Conservation (phyloP, 2,888 invertebrate genomes). For the Melanchra persicariae region DNA sequence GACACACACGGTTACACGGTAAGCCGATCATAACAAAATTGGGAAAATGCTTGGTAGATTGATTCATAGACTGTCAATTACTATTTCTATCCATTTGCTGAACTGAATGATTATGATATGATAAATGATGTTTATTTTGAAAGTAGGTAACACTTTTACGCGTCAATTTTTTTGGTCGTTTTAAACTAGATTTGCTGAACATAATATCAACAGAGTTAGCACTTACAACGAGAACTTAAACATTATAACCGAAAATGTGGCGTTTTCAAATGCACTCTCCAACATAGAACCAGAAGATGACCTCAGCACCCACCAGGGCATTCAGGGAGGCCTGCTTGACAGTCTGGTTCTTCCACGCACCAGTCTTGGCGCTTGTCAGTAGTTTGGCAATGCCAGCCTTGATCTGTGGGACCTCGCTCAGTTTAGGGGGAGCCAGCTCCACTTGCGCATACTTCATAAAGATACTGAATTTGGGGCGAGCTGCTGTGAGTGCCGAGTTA, state of each 20-base stretch:
- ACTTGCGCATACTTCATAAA: conserved; percentile 97
- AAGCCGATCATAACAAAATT: too few species aligned
- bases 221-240: conserved; percentile 88
- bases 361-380: conserved; percentile 93
- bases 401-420: conserved; percentile 96
- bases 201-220: conserved; percentile 83
- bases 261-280: conserved; percentile 99
- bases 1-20: too few species aligned
- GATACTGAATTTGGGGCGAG: conserved; percentile 93
- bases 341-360: conserved; percentile 95
- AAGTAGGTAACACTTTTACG: too few species aligned
- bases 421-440: conserved; percentile 97
- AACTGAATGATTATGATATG: too few species aligned
- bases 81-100: too few species aligned
- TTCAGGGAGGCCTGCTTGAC: conserved; percentile 97
- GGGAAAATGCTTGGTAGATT: too few species aligned
- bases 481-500: conserved; percentile 89
- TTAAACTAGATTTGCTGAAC: conserved; percentile 80
- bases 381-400: conserved; percentile 94
- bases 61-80: too few species aligned
- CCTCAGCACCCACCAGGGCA: conserved; percentile 96
- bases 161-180: too few species aligned
- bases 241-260: conserved; percentile 96
- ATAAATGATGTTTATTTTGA: too few species aligned
- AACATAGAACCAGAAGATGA: conserved; percentile 98